Base-by-base conservation (phyloP, 2,888 invertebrate species). In the Catonia carolina region DNA sequence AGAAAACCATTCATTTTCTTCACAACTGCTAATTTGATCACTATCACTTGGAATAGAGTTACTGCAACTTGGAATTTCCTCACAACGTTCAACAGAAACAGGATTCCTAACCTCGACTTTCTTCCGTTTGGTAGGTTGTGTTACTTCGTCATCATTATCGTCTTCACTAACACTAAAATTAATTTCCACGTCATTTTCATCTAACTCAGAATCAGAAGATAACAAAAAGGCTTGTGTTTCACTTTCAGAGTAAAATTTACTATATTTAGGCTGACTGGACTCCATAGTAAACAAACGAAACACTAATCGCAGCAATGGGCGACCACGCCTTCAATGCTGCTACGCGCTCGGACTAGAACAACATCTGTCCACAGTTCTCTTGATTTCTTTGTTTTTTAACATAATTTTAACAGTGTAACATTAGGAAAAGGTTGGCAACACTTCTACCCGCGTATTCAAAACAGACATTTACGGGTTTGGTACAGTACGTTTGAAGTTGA, bases 101-200 rank as follows among this genome's bases (percentile, higher is more conserved):
- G 22, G 18, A 41, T 41, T 41, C 22, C 20, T 27, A 4, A 27
- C 27, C 4, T 27, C 27, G 8, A 4, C 8, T 27, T 27, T 27
- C 27, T 27, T 27, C 8, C 8, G 4, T 27, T 27, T 27, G 8
- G 4, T 4, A 27, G 27, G 27, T 27, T 27, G 27, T 27, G 8
- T 27, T 27, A 6, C 27, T 27, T 27, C 27, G 8, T 27, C 27
- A 45, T 45, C 45, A 45, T 45, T 18, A 45, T 17, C n/a, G 5
- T 22, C 27, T 45, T 22, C 45, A 45, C 23, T 14, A 23, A 27
- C 22, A 45, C 14, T 14, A 45, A 45, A 45, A 27, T 6, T 27
- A 14, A 45, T 22, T 45, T 45, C 45, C 22, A 45, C 22, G 14
- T 45, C 45, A 45, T 14, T 23, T 45, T 45, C 45, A 45, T 45